Conservation (phyloP, 2,888 invertebrate species). For the Laspeyria flexula region DNA sequence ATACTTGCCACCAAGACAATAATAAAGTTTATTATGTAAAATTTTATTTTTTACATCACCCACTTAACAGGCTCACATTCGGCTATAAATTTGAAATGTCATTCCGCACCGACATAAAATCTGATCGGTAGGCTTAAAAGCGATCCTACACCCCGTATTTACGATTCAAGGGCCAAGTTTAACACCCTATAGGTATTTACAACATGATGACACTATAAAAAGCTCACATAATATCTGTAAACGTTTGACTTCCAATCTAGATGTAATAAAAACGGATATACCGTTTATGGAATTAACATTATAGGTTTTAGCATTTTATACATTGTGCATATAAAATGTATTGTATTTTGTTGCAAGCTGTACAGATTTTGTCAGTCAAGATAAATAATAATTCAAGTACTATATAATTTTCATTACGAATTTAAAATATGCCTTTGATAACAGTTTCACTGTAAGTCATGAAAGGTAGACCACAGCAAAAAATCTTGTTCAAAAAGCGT, state of each 20-base stretch:
- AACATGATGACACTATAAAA: conserved; percentile 75
- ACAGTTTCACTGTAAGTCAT: too few species aligned
- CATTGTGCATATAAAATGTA: background rate
- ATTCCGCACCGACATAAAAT: conserved; percentile 74
- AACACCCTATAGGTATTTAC: conserved; percentile 70
- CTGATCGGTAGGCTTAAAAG: conserved; percentile 71
- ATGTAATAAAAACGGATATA: conserved; percentile 54
- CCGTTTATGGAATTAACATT: conserved; percentile 48
- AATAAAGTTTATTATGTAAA: conserved; percentile 46
- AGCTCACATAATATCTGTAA: conserved; percentile 72
- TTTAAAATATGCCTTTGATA: too few species aligned
- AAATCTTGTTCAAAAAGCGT: too few species aligned
- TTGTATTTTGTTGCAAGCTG: too few species aligned
- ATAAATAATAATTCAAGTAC: too few species aligned
- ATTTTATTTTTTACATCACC: conserved; percentile 53
- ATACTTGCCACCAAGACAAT: conserved; percentile 23
- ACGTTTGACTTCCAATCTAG: conserved; percentile 74
- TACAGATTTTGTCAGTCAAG: too few species aligned
- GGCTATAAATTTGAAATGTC: conserved; percentile 70
- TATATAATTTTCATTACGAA: too few species aligned
- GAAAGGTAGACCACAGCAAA: too few species aligned
- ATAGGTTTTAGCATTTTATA: conserved; percentile 23
- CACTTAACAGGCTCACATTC: conserved; percentile 64
- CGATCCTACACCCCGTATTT: conserved; percentile 70
- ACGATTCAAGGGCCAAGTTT: conserved; percentile 72